Evolutionary conservation across 2,888 invertebrate species (phyloP).

Genomic region (Melinaea marsaeus): DNA sequence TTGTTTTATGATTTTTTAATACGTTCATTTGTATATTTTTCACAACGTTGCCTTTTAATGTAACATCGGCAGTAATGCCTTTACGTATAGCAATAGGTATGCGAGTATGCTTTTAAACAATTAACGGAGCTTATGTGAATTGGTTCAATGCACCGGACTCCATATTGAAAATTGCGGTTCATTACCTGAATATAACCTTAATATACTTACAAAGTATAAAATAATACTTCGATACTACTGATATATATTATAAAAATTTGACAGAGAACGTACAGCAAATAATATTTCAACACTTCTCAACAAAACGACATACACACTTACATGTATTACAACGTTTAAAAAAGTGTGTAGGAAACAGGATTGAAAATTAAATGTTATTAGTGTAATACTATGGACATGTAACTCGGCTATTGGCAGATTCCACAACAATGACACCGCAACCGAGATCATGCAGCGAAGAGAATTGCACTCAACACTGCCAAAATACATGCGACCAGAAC

Average conservation of each 20-base stretch:
- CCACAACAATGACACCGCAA: slow-evolving; percentile 43
- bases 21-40: background rate
- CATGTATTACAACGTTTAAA: background rate
- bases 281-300: background rate
- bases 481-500: slow-evolving; percentile 63
- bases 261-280: too few relatives aligned
- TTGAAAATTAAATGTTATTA: background rate
- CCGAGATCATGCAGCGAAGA: slow-evolving; percentile 58
- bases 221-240: too few relatives aligned
- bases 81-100: slow-evolving; percentile 21
- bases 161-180: slow-evolving; percentile 20
- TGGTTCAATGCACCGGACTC: slow-evolving; percentile 7
- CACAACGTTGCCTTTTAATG: slow-evolving; percentile 8
- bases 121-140: slow-evolving; percentile 36
- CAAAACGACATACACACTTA: background rate
- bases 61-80: slow-evolving; percentile 13
- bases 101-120: slow-evolving; percentile 54
- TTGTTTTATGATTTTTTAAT: background rate
- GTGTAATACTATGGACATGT: slow-evolving; percentile 30
- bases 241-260: too few relatives aligned
- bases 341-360: background rate
- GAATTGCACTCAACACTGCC: slow-evolving; percentile 60
- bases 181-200: slow-evolving; percentile 11
- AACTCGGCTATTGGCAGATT: slow-evolving; percentile 54
- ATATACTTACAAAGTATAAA: too few relatives aligned